Evolutionary conservation across 2,113 vertebrate species (phyloP), one percentile per base, ranked within the genome.

Genomic region (Nerophis lumbriciformis): DNA sequence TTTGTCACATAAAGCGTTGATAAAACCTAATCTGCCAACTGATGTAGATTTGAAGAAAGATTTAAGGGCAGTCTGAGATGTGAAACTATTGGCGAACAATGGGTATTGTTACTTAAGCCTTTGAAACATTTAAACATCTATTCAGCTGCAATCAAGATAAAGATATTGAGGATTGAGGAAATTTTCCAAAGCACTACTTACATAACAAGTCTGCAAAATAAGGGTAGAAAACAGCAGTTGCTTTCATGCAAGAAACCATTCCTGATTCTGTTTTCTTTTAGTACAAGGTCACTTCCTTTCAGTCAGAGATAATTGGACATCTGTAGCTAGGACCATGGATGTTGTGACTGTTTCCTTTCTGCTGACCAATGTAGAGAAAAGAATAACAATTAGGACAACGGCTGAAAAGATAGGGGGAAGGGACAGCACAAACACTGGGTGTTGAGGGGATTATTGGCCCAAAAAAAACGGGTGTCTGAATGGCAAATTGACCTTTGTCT

Each of bases 221-320:
- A 83, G 81, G 1, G 71, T 60, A 51, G 72, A 72, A 78, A 75
- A 78, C 89, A 83, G 84, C 82, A 88, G 88, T 91, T 88, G 88
- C 81, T 82, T 50, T 75, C 8, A 84, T 75, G 92, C 88, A 90
- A 88, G 88, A 72, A 76, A 1, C 3, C 12, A 37, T 75, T 90
- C 75, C 82, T 75, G 47, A 6, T 0, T 67, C 0, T 69, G 77
- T 81, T 87, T 82, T 84, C 81, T 81, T 66, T 67, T 65, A 50
- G 68, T 78, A 69, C 63, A 75, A 68, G 71, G 77, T 66, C 76
- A 75, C 63, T 36, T 79, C 67, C 73, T 73, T 77, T 71, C 67
- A 79, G 61, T 64, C 50, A 38, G 39, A 55, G 63, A 77, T 76
- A 84, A 86, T 80, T 63, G 83, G 70, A 8, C 49, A 76, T 57